A percentile compares a stretch with the other conserved stretches of the same genome.
These are phyloP conservation scores for Mus minutoides DNA, from an alignment of 2,797 vertebrate species.

Conservation along the genomic window DNA sequence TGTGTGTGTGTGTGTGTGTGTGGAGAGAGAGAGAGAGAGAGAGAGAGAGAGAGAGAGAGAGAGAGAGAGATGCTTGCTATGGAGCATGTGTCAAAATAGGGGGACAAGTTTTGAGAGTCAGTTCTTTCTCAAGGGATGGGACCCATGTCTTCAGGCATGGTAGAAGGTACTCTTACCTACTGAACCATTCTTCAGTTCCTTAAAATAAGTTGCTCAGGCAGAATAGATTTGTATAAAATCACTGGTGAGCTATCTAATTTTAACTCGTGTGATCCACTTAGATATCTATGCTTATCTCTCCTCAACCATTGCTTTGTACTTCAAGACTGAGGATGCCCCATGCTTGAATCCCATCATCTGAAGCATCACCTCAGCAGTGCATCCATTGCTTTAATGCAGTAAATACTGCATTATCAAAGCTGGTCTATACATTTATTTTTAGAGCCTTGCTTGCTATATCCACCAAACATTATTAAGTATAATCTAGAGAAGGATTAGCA, in stretches of 20 bases:
- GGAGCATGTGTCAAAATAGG: too few species aligned
- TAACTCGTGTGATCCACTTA: background rate
- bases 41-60: background rate
- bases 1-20: too few species aligned
- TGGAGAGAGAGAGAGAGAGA: background rate
- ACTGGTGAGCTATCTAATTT: background rate
- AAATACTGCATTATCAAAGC: background rate
- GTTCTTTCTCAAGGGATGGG: too few species aligned
- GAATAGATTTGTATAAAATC: background rate
- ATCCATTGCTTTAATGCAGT: background rate
- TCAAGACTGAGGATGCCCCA: background rate
- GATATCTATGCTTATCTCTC: background rate
- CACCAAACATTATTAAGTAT: background rate
- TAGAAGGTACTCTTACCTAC: background rate
- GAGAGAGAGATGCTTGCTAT: background rate
- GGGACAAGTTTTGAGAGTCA: background rate
- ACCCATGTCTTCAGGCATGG: too few species aligned
- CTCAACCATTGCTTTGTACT: background rate
- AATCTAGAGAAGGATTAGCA: background rate
- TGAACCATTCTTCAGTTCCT: background rate
- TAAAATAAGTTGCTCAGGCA: background rate
- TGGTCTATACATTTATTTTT: background rate
- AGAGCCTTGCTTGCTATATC: background rate
- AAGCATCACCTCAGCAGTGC: background rate
- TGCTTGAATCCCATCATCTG: background rate